phyloP scores from a whole-genome alignment of 1,140 invertebrate species.

The Lordiphosa mommai region DNA sequence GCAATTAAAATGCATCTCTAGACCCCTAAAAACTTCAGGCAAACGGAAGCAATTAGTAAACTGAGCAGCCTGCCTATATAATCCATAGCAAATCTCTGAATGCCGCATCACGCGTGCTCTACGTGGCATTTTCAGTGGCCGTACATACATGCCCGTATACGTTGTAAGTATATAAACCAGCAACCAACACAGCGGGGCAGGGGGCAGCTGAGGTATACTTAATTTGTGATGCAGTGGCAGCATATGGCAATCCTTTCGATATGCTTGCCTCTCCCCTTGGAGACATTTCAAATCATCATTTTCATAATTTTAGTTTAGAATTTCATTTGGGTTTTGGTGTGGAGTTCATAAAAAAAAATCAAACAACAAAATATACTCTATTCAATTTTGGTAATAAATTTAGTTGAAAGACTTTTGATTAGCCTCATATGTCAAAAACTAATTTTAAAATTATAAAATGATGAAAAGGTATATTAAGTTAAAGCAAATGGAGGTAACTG shows the following conservation, averaged over 20 bases:
- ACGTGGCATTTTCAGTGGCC: constrained; percentile 58
- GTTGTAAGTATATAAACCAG: background rate
- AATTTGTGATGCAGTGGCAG: constrained; percentile 19
- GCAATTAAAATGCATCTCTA: constrained; percentile 74
- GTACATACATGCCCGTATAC: constrained; percentile 4
- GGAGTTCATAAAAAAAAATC: too few relatives aligned
- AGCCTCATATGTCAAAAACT: too few relatives aligned
- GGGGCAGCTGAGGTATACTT: constrained; percentile 6
- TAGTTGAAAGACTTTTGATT: too few relatives aligned
- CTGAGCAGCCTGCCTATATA: constrained; percentile 54
- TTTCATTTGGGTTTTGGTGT: constrained; percentile 21
- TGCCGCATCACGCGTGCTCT: constrained; percentile 55
- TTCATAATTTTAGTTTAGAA: constrained; percentile 26
- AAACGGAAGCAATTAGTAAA: constrained; percentile 77
- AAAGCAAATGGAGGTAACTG: too few relatives aligned
- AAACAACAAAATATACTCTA: too few relatives aligned
- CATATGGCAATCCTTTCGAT: constrained; percentile 59
- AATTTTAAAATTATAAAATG: too few relatives aligned
- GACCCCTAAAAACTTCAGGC: constrained; percentile 58
- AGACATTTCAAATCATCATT: constrained; percentile 38
- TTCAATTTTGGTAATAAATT: too few relatives aligned
- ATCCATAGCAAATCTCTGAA: constrained; percentile 59
- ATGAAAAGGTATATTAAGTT: too few relatives aligned
- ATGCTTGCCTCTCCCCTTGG: constrained; percentile 18
- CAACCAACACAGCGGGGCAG: background rate